Conservation (phyloP, 2,888 invertebrate species). For the Buathra laborator region DNA sequence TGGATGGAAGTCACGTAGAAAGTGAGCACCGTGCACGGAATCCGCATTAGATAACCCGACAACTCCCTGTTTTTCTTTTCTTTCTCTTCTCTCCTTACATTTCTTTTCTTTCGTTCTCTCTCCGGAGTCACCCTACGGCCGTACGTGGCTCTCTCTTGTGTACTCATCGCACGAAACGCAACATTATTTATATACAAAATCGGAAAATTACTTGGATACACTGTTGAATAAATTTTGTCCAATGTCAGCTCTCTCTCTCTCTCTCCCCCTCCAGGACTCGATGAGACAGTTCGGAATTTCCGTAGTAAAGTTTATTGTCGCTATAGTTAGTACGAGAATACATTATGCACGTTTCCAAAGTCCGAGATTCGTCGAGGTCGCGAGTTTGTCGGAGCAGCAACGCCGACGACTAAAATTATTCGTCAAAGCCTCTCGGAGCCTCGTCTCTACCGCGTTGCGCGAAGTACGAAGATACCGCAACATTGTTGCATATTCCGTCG, state of each 20-base stretch:
- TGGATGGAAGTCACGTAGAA: constrained; percentile 68
- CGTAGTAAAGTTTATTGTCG: background rate
- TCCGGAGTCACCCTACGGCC: constrained; percentile 8
- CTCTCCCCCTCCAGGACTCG: too few relatives aligned
- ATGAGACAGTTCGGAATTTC: too few relatives aligned
- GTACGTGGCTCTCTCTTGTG: background rate
- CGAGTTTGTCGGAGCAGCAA: background rate
- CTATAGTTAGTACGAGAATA: background rate
- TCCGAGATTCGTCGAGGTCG: background rate
- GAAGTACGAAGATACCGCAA: background rate
- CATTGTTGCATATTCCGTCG: constrained; percentile 10
- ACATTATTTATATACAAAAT: too few relatives aligned
- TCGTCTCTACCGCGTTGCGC: background rate
- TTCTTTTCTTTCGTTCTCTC: background rate
- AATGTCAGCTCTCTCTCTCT: constrained; percentile 12
- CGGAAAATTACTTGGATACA: background rate
- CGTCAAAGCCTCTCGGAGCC: background rate
- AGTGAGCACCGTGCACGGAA: constrained; percentile 69
- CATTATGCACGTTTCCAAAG: constrained; percentile 1
- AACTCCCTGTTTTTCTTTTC: constrained; percentile 32
- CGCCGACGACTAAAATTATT: background rate
- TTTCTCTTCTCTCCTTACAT: background rate
- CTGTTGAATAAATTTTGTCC: constrained; percentile 38
- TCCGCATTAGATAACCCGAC: constrained; percentile 67
- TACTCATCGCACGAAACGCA: background rate